Evolutionary conservation across 2,888 invertebrate species (phyloP).

Genomic region (Agapostemon virescens): DNA sequence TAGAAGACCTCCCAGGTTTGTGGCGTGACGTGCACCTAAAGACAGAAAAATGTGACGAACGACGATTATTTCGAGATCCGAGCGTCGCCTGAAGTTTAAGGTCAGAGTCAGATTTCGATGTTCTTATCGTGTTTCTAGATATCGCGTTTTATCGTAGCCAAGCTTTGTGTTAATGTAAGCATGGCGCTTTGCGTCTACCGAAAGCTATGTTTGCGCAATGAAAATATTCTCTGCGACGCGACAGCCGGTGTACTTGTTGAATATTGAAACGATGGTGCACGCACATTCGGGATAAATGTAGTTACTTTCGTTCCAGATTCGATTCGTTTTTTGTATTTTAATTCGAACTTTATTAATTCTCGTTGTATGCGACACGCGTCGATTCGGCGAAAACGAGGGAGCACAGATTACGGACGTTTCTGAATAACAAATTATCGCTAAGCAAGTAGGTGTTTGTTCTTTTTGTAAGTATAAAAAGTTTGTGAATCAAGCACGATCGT

Average conservation of each 20-base stretch:
- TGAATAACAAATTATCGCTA: background rate
- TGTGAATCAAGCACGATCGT: background rate
- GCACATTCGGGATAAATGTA: background rate
- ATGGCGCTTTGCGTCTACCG: conserved; percentile 17
- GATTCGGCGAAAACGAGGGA: background rate
- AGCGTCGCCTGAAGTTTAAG: conserved; percentile 64
- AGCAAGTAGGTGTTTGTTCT: background rate
- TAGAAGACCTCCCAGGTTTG: background rate
- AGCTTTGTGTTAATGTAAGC: conserved; percentile 41
- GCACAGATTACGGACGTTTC: background rate
- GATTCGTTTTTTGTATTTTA: accelerated
- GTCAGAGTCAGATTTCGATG: conserved; percentile 60
- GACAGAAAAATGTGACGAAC: background rate
- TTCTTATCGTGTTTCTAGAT: conserved; percentile 60
- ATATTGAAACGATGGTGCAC: too few relatives aligned
- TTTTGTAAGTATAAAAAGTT: background rate
- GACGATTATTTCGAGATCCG: conserved; percentile 25
- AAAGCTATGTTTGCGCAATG: conserved; percentile 28
- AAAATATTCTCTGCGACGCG: conserved; percentile 22
- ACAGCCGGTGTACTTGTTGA: background rate
- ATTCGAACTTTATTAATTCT: background rate
- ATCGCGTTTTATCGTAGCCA: conserved; percentile 40
- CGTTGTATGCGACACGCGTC: background rate
- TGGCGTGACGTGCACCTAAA: background rate
- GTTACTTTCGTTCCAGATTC: too few relatives aligned